Evolutionary conservation across 2,888 invertebrate species (phyloP), one percentile per base, ranked within the genome.

Genomic region (Bombylius discolor): DNA sequence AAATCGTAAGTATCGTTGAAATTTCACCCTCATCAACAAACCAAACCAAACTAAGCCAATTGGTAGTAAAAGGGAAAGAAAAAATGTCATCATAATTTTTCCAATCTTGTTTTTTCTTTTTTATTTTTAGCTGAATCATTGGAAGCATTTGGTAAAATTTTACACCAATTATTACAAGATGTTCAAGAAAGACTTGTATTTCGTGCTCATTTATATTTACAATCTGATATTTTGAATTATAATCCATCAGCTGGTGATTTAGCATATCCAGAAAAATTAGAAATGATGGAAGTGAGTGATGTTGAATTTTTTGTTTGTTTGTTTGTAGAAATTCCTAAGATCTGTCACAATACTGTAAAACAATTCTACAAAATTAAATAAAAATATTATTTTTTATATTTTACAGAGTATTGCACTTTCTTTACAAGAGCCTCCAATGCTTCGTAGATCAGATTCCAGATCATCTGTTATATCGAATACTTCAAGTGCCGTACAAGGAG

Each of bases 101-200:
- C 3, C 23, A 23, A 2, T 23, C 23, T 23, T 54, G 47, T 32
- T 51, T n/a, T 5, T 32, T 48, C 39, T 53, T 44, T 55, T n/a
- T 50, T 56, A 62, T n/a, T 68, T 67, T 42, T 64, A 81, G 82
- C 82, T 51, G 80, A 81, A 57, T 83, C 87, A 5, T 76, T 94
- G 46, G 75, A 78, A 53, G 87, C 92, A 32, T 87, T 95, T 70
- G 87, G 89, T 1, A 79, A 77, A 53, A 81, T 86, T 11, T 87
- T 89, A 34, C 79, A 83, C 53, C 91, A 95, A 66, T 77, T 98
- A 62, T 76, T 96, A 49, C 87, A 92, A 70, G 99, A 99, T 77
- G 90, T 93, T 7, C 96, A 97, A 71, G 99, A 99, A 72, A 78
- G 99, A 54, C 81, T 99, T 46, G 97, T 97, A 45, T 98, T 95